Conservation (phyloP, 2,888 invertebrate species). For the Cacoxenus indagator region DNA sequence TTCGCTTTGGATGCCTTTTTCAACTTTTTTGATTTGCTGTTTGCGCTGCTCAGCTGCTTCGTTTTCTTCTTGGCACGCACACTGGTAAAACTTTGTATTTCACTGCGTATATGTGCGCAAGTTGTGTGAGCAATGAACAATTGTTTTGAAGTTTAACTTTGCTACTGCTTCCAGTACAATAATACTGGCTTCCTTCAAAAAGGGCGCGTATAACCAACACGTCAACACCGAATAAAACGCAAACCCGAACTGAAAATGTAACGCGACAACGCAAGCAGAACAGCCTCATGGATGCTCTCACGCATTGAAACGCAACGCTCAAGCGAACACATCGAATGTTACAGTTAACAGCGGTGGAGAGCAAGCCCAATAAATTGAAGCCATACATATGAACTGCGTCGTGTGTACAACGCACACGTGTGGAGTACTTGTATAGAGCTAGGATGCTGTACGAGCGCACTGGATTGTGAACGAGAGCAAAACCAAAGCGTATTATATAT, state of each 20-base stretch:
- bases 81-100: slow-evolving; percentile 1
- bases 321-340: background rate
- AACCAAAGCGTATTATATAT: background rate
- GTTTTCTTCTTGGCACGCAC: background rate
- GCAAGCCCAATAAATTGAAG: background rate
- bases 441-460: background rate
- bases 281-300: background rate
- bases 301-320: background rate
- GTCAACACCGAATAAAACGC: slow-evolving; percentile 67
- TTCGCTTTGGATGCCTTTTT: background rate
- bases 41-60: background rate
- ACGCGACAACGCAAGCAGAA: slow-evolving; percentile 17
- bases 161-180: slow-evolving; percentile 11
- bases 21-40: background rate
- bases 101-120: slow-evolving; percentile 33
- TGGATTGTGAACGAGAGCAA: background rate
- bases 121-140: background rate
- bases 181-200: slow-evolving; percentile 30
- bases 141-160: background rate
- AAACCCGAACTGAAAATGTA: slow-evolving; percentile 64
- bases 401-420: background rate
- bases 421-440: no score
- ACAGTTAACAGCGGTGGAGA: background rate
- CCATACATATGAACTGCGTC: background rate
- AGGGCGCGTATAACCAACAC: slow-evolving; percentile 37